Base-by-base conservation (phyloP, 2,113 vertebrate genomes). In the Brienomyrus longianalis region DNA sequence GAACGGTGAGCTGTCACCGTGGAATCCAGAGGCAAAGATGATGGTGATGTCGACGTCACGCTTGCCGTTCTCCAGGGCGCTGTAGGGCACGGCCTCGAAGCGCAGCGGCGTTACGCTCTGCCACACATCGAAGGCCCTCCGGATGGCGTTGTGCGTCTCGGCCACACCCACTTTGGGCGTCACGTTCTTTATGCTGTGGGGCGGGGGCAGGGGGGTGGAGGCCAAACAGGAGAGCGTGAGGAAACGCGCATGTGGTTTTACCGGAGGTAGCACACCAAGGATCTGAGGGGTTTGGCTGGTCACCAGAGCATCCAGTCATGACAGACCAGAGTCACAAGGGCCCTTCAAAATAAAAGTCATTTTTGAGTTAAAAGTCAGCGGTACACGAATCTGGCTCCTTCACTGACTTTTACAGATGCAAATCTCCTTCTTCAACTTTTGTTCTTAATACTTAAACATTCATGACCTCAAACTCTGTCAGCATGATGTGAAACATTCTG, bases 21-120 rank as follows among this genome's bases (percentile, higher is more conserved):
- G 98, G 95, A 99, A 99, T 94, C 98, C 98, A 87, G 98, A 99
- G 90, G 98, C 98, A 93, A 99, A 99, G 96, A 99, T 99, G 93
- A 99, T 99, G 96, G 98, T 99, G 94, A 99, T 99, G 96, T 99
- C 98, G 83, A 98, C 98, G 89, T 99, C 98, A 87, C 97, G 98
- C 92, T 97, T 97, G 94, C 98, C 97, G 88, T 97, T 98, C 96
- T 99, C 98, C 94, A 99, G 96, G 91, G 98, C 97, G 56, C 97
- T 97, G 94, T 99, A 99, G 11, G 98, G 98, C 88, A 99, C 97
- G 77, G 99, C 98, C 96, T 99, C 98, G 90, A 99, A 99, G 91
- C 97, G 98, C 87, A 99, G 95, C 0, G 98, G 98, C n/a, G 98
- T 99, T 92, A 99, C 98, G n/a, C 97, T 97, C 96, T 99, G 98